Percentiles rank a stretch among this genome's conserved stretches.
Conservation (phyloP, 2,888 invertebrate genomes). For the Colostygia pectinataria region DNA sequence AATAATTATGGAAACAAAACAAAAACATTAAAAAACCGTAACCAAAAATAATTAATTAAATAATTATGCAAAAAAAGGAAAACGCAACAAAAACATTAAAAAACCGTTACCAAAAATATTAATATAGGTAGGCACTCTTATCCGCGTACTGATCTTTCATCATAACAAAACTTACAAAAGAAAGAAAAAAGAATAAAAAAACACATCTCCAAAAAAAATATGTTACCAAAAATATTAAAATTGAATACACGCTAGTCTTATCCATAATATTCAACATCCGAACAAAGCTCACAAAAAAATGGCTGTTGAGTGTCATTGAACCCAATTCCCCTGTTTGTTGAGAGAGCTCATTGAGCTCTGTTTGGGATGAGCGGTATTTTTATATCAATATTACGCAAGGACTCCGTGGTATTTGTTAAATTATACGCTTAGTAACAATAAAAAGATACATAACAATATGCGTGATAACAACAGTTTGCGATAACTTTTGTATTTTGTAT, state of each 20-base stretch:
- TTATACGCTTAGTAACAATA: background rate
- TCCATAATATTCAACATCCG: background rate
- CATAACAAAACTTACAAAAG: too few relatives aligned
- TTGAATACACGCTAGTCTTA: conserved; percentile 1
- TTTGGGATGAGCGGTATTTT: too few relatives aligned
- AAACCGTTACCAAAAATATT: conserved; percentile 7
- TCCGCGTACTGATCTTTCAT: too few relatives aligned
- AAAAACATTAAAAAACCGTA: conserved; percentile 8
- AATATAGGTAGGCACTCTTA: too few relatives aligned
- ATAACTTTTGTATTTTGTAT: conserved; percentile 6
- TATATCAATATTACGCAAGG: too few relatives aligned
- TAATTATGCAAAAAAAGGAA: conserved; percentile 7
- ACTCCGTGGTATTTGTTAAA: too few relatives aligned
- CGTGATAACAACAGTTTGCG: conserved; percentile 5
- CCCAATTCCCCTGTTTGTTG: too few relatives aligned
- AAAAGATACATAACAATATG: background rate
- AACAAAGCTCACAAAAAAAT: too few relatives aligned
- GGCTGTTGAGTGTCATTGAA: too few relatives aligned
- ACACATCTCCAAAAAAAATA: conserved; percentile 10
- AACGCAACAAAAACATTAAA: conserved; percentile 5
- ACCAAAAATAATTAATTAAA: too few relatives aligned
- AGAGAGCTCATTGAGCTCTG: too few relatives aligned
- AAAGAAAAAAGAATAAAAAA: too few relatives aligned
- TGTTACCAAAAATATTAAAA: conserved; percentile 7
- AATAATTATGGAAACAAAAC: conserved; percentile 8